Conservation (phyloP, 2,797 vertebrate species). For the Distichodus sexfasciatus region DNA sequence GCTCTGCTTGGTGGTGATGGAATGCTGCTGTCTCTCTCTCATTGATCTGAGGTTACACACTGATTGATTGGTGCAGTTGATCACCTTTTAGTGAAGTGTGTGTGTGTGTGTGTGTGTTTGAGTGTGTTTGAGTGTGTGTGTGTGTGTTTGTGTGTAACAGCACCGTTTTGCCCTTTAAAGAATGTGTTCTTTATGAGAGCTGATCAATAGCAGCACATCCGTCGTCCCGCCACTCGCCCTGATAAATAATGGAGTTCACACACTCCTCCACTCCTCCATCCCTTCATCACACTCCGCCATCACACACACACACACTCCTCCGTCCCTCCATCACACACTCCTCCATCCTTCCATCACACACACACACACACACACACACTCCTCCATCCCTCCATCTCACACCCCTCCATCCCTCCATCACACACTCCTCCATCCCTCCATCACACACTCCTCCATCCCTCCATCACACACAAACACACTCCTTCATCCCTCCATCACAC, state of each 20-base stretch:
- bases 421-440: too few species aligned
- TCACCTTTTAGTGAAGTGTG: conserved; percentile 73
- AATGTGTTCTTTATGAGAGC: conserved; percentile 76
- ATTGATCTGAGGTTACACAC: conserved; percentile 41
- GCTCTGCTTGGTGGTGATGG: not conserved
- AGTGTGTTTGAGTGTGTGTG: conserved; percentile 61
- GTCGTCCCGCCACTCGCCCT: conserved; percentile 64
- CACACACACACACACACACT: too few species aligned
- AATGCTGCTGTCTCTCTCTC: conserved; percentile 10
- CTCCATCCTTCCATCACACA: not conserved
- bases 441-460: too few species aligned
- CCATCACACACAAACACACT: too few species aligned
- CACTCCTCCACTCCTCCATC: conserved; percentile 23
- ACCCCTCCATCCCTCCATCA: too few species aligned
- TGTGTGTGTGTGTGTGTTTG: conserved; percentile 61
- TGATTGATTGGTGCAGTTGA: conserved; percentile 52
- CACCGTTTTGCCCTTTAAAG: conserved; percentile 73
- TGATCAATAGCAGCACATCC: conserved; percentile 81
- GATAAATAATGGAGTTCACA: conserved; percentile 66
- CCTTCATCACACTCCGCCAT: not conserved
- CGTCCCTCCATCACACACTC: not conserved
- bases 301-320: not conserved
- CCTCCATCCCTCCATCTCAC: too few species aligned
- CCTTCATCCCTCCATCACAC: too few species aligned
- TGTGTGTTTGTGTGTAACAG: conserved; percentile 60